phyloP scores from a whole-genome alignment of 1,140 invertebrate genomes.

The Drosophila fuyamai region DNA sequence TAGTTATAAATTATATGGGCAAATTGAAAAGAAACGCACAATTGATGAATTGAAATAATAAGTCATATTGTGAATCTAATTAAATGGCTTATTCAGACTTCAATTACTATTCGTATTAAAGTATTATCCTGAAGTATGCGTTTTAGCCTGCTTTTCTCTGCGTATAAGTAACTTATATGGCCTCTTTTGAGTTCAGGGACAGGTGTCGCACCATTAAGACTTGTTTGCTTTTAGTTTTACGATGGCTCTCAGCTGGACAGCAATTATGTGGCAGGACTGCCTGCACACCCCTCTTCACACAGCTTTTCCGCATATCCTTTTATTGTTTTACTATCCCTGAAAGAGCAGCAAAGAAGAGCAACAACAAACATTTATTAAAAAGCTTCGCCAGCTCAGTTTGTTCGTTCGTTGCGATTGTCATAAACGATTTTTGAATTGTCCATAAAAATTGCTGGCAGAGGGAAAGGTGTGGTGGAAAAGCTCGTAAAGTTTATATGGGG shows the following conservation, averaged over 20 bases:
- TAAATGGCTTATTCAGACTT: too few species aligned
- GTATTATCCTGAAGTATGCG: too few species aligned
- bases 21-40: too few species aligned
- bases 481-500: slow-evolving; percentile 64
- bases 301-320: slow-evolving; percentile 26
- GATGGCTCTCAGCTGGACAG: slow-evolving; percentile 49
- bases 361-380: slow-evolving; percentile 70
- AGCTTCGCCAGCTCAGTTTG: slow-evolving; percentile 37
- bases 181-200: slow-evolving; percentile 21
- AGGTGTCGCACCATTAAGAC: slow-evolving; percentile 47
- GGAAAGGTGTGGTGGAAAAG: slow-evolving; percentile 19
- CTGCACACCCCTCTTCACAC: not conserved
- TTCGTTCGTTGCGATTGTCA: slow-evolving; percentile 69
- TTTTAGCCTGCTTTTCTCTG: not conserved
- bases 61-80: too few species aligned
- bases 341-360: slow-evolving; percentile 15
- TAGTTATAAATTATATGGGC: too few species aligned
- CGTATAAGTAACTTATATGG: slow-evolving; percentile 17
- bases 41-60: too few species aligned
- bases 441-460: slow-evolving; percentile 64
- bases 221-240: slow-evolving; percentile 67
- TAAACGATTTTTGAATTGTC: slow-evolving; percentile 84
- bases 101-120: too few species aligned
- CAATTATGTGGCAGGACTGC: slow-evolving; percentile 57
- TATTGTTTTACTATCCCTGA: slow-evolving; percentile 59